phyloP scores from a whole-genome alignment of 2,113 vertebrate genomes.

The Gasterosteus aculeatus region DNA sequence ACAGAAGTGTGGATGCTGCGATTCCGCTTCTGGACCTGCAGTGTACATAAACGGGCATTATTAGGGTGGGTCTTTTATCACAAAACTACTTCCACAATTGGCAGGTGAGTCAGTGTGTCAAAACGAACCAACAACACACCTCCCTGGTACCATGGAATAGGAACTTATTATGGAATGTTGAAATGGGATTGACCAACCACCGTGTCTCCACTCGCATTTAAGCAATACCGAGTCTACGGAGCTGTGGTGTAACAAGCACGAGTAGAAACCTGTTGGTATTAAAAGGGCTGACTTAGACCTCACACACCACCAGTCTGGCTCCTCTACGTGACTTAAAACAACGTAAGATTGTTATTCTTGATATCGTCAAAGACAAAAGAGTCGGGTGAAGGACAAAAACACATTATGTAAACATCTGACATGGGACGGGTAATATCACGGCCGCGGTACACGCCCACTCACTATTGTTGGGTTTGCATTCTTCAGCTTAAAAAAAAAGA shows the following conservation, averaged over 20 bases:
- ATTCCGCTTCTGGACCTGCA: background rate
- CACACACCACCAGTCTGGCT: background rate
- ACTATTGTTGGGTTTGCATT: conserved; percentile 54
- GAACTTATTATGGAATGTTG: conserved; percentile 61
- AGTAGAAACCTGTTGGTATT: conserved; percentile 17
- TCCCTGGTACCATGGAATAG: conserved; percentile 63
- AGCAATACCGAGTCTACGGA: conserved; percentile 19
- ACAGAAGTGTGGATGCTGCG: background rate
- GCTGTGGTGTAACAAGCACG: background rate
- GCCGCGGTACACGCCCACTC: conserved; percentile 55
- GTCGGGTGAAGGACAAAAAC: conserved; percentile 57
- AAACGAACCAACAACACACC: conserved; percentile 30
- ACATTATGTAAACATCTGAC: conserved; percentile 51
- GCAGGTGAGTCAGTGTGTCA: conserved; percentile 54
- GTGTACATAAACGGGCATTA: background rate
- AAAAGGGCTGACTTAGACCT: background rate
- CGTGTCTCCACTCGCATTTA: conserved; percentile 21
- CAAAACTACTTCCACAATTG: conserved; percentile 46
- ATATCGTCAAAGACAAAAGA: conserved; percentile 52
- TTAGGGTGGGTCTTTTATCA: conserved; percentile 2
- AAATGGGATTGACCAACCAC: conserved; percentile 51
- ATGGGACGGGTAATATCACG: conserved; percentile 43
- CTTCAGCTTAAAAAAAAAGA: conserved; percentile 28
- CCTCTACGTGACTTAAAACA: background rate
- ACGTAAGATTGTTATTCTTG: background rate